Conservation (phyloP, 2,113 vertebrate genomes). For the Siphamia tubifer region DNA sequence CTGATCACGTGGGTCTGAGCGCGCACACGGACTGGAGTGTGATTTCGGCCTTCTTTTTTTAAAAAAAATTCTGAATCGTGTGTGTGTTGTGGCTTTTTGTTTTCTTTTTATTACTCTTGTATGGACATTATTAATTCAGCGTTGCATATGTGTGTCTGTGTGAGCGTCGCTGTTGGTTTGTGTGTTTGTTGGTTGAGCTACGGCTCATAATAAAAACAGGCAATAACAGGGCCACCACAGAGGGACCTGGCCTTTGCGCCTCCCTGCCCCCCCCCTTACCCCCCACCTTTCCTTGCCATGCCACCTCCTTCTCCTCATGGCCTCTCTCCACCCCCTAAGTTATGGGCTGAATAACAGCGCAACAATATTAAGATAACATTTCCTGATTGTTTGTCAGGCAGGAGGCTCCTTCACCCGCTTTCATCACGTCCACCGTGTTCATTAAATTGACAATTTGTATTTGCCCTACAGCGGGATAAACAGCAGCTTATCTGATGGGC, state of each 20-base stretch:
- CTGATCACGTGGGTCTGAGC: slow-evolving; percentile 4
- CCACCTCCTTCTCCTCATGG: slow-evolving; percentile 36
- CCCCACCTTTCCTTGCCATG: slow-evolving; percentile 20
- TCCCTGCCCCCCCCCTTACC: slow-evolving; percentile 17
- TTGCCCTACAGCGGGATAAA: slow-evolving; percentile 81
- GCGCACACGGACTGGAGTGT: not conserved
- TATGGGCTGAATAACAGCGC: slow-evolving; percentile 89
- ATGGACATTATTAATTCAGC: too few relatives aligned
- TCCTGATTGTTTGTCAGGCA: slow-evolving; percentile 86
- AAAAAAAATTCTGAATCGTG: not conserved
- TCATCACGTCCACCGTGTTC: slow-evolving; percentile 80
- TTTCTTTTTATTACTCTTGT: not conserved
- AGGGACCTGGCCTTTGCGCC: slow-evolving; percentile 86
- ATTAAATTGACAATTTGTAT: slow-evolving; percentile 85
- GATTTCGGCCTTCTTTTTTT: not conserved
- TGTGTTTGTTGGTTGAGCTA: slow-evolving; percentile 82
- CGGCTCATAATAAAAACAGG: slow-evolving; percentile 92
- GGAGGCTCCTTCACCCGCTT: slow-evolving; percentile 76
- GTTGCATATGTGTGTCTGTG: not conserved
- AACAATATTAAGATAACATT: slow-evolving; percentile 90
- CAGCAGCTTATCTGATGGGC: slow-evolving; percentile 79
- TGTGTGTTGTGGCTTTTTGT: slow-evolving; percentile 22
- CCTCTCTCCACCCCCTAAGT: slow-evolving; percentile 84
- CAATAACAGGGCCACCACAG: slow-evolving; percentile 92
- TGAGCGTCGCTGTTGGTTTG: not conserved